Evolutionary conservation across 23 tunicate genomes (phyloP).

Genomic region (Pegea sp.): DNA sequence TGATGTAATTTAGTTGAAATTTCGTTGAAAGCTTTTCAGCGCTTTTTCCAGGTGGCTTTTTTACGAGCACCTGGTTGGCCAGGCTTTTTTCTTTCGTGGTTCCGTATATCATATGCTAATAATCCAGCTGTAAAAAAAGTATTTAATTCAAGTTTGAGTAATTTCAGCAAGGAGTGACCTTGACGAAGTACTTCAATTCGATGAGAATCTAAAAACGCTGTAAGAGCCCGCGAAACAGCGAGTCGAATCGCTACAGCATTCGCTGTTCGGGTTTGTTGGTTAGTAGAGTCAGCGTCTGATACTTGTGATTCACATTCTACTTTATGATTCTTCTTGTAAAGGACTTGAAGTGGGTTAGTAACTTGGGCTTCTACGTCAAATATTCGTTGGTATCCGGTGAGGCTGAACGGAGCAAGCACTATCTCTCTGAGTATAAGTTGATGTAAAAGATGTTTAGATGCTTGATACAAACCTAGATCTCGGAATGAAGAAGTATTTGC

Average conservation of each 20-base stretch:
- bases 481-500: conserved; percentile 11
- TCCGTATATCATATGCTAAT: conserved; percentile 22
- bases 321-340: neutral
- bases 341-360: conserved; percentile 1
- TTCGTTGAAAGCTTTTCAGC: conserved; percentile 2
- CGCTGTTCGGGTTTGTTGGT: conserved; percentile 3
- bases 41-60: conserved; percentile 57
- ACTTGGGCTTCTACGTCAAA: conserved; percentile 56
- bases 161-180: neutral
- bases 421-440: conserved; percentile 16
- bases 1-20: too few relatives aligned
- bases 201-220: conserved; percentile 17
- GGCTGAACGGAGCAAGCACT: conserved; percentile 31
- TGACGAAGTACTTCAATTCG: conserved; percentile 22
- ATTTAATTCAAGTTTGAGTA: neutral
- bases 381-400: conserved; percentile 11
- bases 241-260: conserved; percentile 56
- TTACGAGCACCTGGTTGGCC: conserved; percentile 53
- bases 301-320: neutral
- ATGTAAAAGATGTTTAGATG: neutral
- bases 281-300: too few relatives aligned
- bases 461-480: conserved; percentile 21
- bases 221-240: conserved; percentile 26
- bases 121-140: conserved; percentile 37
- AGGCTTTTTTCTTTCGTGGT: conserved; percentile 44